phyloP scores from a whole-genome alignment of 2,113 vertebrate species.

The Neodon shergylaensis region DNA sequence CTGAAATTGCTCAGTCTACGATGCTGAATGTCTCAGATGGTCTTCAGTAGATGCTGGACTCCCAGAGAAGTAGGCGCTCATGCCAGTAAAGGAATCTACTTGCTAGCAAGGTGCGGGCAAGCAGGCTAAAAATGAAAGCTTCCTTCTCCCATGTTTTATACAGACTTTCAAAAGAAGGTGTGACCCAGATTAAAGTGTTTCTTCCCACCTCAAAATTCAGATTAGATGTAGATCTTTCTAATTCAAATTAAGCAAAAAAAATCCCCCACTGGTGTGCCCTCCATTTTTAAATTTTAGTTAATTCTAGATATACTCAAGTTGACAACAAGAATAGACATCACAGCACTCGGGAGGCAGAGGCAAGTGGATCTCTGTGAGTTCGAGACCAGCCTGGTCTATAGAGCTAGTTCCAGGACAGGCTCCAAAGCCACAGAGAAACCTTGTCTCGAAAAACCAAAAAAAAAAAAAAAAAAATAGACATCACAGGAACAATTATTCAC shows the following conservation, averaged over 20 bases:
- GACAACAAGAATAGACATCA: not conserved
- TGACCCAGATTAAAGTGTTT: not conserved
- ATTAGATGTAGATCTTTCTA: not conserved
- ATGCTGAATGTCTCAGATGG: not conserved
- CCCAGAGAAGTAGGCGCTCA: not conserved
- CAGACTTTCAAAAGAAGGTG: not conserved
- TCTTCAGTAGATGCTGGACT: not conserved
- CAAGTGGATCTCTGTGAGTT: too few species aligned
- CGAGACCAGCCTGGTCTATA: too few species aligned
- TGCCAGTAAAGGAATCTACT: not conserved
- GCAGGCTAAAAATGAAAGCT: not conserved
- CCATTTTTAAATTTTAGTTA: not conserved
- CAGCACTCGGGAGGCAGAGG: too few species aligned
- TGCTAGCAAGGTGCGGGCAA: not conserved
- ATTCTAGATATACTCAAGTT: not conserved
- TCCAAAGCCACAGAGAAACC: too few species aligned
- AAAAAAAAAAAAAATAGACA: too few species aligned
- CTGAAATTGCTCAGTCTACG: not conserved
- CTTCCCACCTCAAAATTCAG: not conserved
- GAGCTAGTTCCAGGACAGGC: too few species aligned
- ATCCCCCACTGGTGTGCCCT: not conserved
- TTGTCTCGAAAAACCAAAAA: too few species aligned
- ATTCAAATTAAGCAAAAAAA: not conserved
- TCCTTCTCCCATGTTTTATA: not conserved
- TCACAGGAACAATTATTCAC: not conserved